Evolutionary conservation across 1,140 invertebrate species (phyloP).

Genomic region (Druon quercuslanigerum): DNA sequence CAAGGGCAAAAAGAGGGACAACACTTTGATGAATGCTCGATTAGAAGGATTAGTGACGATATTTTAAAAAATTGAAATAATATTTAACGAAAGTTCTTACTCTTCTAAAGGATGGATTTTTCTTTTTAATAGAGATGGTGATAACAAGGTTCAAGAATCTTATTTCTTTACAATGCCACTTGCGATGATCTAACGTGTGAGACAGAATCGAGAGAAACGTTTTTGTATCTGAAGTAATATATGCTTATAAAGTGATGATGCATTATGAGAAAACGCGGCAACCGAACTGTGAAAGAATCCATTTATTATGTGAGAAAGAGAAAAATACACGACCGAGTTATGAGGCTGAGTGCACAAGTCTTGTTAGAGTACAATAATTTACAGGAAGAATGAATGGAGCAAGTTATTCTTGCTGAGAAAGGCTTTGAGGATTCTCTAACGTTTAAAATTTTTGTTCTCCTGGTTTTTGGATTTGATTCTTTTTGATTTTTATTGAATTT

Average conservation of each 20-base stretch:
- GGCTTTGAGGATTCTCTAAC: too few species aligned
- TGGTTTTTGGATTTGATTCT: too few species aligned
- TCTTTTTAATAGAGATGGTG: not conserved
- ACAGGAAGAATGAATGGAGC: too few species aligned
- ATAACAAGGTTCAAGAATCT: not conserved
- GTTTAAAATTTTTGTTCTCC: too few species aligned
- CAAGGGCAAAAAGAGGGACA: too few species aligned
- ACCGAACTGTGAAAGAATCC: constrained; percentile 22
- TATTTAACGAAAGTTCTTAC: too few species aligned
- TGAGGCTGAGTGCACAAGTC: not conserved
- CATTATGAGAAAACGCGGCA: constrained; percentile 18
- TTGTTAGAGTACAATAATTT: too few species aligned
- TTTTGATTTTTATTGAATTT: too few species aligned
- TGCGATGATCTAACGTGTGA: constrained; percentile 26
- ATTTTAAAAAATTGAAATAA: too few species aligned
- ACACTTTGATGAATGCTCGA: too few species aligned
- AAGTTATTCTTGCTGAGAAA: too few species aligned
- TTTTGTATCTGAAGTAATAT: constrained; percentile 28
- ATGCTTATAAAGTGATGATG: constrained; percentile 26
- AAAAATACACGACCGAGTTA: constrained; percentile 1
- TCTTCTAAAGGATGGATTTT: not conserved
- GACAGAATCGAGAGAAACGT: constrained; percentile 15
- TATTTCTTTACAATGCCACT: not conserved
- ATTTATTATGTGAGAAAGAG: constrained; percentile 1
- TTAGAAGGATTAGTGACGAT: too few species aligned